Evolutionary conservation across 2,797 vertebrate genomes (phyloP).

Genomic region (Sebastes hubbsi): DNA sequence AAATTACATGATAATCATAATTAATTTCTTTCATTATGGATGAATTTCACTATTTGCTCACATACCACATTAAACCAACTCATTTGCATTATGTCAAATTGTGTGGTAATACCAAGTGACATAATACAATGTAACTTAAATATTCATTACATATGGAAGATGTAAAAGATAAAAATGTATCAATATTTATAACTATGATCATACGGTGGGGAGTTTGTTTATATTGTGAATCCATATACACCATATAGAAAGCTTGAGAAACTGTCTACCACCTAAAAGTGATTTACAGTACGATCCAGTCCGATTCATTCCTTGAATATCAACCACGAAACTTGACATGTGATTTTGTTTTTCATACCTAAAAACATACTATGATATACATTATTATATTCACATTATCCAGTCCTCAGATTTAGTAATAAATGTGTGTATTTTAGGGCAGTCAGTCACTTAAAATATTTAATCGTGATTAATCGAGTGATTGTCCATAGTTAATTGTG

Average conservation of each 20-base stretch:
- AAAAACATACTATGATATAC: background rate
- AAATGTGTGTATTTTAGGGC: background rate
- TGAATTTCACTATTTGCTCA: background rate
- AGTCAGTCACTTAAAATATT: too few relatives aligned
- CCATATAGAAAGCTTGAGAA: background rate
- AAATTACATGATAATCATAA: background rate
- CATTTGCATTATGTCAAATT: fast-evolving
- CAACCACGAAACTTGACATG: too few relatives aligned
- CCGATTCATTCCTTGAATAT: background rate
- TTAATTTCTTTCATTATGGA: too few relatives aligned
- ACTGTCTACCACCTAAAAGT: background rate
- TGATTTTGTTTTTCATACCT: background rate
- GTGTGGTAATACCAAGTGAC: background rate
- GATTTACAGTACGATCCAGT: background rate
- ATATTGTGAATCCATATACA: background rate
- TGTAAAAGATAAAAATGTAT: background rate
- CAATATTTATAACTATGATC: background rate
- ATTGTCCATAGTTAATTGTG: too few relatives aligned
- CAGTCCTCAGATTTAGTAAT: background rate
- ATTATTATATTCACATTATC: background rate
- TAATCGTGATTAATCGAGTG: too few relatives aligned
- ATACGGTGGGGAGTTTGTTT: background rate
- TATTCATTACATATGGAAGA: background rate
- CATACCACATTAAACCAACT: background rate
- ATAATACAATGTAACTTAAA: background rate